Percentiles rank a stretch among this genome's conserved stretches.
Evolutionary conservation across 2,113 vertebrate genomes (phyloP).

Genomic region (Daboia siamensis): DNA sequence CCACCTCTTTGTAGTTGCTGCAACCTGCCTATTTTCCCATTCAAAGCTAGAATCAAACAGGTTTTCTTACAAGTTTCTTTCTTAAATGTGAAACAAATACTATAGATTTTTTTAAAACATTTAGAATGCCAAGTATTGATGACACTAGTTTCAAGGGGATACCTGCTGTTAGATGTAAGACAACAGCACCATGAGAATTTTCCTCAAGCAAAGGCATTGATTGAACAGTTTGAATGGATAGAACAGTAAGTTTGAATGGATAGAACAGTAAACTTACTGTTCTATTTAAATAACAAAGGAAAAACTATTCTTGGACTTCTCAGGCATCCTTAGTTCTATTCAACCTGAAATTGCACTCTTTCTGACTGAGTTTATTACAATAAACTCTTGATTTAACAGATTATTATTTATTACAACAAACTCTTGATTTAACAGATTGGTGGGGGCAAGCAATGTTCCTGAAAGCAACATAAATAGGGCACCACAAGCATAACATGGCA

Average conservation of each 20-base stretch:
- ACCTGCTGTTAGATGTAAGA: conserved; percentile 7
- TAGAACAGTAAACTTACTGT: neutral
- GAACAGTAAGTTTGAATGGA: conserved; percentile 9
- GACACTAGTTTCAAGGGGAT: conserved; percentile 15
- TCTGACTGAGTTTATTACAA: neutral
- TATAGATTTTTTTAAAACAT: conserved; percentile 42
- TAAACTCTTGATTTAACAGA: neutral
- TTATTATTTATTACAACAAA: neutral
- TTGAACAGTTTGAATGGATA: conserved; percentile 25
- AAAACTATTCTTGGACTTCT: neutral
- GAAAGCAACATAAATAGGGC: neutral
- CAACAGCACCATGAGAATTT: conserved; percentile 25
- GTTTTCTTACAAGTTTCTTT: conserved; percentile 48
- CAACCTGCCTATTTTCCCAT: neutral
- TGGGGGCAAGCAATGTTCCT: neutral
- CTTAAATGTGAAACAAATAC: conserved; percentile 39
- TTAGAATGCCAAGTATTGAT: conserved; percentile 9
- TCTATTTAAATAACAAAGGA: conserved; percentile 15
- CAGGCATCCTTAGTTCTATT: accelerated
- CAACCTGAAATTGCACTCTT: neutral
- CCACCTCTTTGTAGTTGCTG: neutral
- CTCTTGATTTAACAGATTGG: neutral
- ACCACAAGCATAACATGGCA: neutral
- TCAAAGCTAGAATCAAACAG: conserved; percentile 36
- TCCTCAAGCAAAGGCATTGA: conserved; percentile 32